phyloP scores from a whole-genome alignment of 2,888 invertebrate species.

The Lypha dubia region DNA sequence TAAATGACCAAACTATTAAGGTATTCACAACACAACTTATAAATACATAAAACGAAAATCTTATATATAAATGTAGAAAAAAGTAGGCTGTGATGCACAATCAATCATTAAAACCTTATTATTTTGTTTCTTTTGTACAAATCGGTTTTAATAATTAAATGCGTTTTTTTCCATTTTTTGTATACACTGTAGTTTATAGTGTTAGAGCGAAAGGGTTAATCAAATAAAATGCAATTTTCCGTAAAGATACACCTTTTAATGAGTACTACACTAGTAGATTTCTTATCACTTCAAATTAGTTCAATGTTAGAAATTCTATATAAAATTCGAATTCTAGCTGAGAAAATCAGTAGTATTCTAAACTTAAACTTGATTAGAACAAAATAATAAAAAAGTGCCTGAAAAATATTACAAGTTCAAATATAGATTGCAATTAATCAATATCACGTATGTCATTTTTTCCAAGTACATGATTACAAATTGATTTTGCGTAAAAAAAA shows the following conservation, averaged over 20 bases:
- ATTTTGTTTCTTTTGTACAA: too few species aligned
- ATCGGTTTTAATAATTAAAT: too few species aligned
- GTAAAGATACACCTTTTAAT: constrained; percentile 14
- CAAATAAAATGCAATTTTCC: constrained; percentile 33
- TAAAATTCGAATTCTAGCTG: constrained; percentile 43
- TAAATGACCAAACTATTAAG: too few species aligned
- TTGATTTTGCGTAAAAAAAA: constrained; percentile 9
- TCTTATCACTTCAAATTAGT: constrained; percentile 60
- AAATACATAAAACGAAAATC: too few species aligned
- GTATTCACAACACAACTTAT: too few species aligned
- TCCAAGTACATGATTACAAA: constrained; percentile 22
- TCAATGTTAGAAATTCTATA: constrained; percentile 58
- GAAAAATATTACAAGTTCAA: constrained; percentile 56
- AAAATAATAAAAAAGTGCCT: constrained; percentile 4
- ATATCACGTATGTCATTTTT: constrained; percentile 25
- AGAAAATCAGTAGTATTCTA: constrained; percentile 61
- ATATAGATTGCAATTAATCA: constrained; percentile 5
- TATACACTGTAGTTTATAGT: too few species aligned
- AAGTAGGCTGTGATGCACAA: too few species aligned
- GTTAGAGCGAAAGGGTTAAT: not conserved
- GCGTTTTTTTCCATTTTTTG: too few species aligned
- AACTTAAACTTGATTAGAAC: constrained; percentile 68
- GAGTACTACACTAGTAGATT: constrained; percentile 5
- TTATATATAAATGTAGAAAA: too few species aligned
- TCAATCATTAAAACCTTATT: too few species aligned